Evolutionary conservation across 2,113 vertebrate species (phyloP).

Genomic region (Grus americana): DNA sequence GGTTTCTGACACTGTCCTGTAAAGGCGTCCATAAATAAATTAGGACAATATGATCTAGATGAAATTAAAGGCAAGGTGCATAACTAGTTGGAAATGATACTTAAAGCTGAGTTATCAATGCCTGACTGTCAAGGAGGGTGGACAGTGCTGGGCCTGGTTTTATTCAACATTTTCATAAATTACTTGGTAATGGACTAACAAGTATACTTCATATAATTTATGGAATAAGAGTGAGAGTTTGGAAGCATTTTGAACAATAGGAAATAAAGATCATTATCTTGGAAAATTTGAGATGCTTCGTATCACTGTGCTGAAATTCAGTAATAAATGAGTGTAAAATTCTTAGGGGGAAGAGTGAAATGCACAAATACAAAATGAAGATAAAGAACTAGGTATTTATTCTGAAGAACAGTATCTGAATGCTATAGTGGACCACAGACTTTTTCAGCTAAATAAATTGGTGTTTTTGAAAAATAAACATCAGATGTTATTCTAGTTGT

Average conservation of each 20-base stretch:
- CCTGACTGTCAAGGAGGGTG: neutral
- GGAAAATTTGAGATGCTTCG: neutral
- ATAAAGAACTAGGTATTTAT: neutral
- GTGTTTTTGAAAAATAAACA: neutral
- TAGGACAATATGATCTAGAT: neutral
- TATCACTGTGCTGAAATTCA: neutral
- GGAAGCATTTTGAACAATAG: neutral
- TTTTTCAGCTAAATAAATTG: neutral
- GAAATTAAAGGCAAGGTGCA: neutral
- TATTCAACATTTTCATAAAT: neutral
- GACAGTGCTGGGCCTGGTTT: neutral
- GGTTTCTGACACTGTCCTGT: slow-evolving; percentile 14
- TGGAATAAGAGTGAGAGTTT: neutral
- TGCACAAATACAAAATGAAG: neutral
- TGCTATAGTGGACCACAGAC: neutral
- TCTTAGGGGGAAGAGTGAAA: neutral
- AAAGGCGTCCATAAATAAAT: slow-evolving; percentile 5
- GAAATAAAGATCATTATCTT: neutral
- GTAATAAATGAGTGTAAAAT: neutral
- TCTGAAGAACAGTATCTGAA: neutral
- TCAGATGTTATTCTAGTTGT: neutral
- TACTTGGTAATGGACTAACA: neutral
- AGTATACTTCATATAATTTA: neutral
- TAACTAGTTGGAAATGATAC: neutral
- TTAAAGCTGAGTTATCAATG: neutral